phyloP scores from a whole-genome alignment of 2,113 vertebrate species.

The Pangasianodon hypophthalmus region DNA sequence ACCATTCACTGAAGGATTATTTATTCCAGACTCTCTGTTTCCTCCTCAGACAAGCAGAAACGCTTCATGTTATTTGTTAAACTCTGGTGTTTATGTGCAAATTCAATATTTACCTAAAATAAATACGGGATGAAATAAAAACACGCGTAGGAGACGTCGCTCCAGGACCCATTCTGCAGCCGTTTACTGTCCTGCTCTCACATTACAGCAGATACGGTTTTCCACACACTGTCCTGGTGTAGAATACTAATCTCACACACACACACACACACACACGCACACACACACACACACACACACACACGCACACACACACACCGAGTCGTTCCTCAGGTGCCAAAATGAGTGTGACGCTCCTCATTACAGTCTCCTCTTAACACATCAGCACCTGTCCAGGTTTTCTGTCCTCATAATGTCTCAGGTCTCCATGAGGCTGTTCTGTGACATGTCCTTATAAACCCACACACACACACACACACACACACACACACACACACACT shows the following conservation, averaged over 20 bases:
- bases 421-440: neutral
- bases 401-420: neutral
- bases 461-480: conserved; percentile 13
- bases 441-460: neutral
- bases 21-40: no score
- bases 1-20: no score
- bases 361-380: neutral
- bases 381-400: neutral
- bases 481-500: conserved; percentile 13
- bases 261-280: neutral
- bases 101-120: neutral
- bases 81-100: neutral
- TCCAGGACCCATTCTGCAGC: neutral
- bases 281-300: conserved; percentile 7
- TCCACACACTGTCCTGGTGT: neutral
- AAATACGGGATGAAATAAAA: no score
- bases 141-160: neutral
- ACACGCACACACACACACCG: neutral
- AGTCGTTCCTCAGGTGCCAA: neutral
- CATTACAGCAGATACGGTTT: neutral
- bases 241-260: conserved; percentile 1
- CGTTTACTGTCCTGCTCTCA: neutral
- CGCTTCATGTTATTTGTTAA: no score
- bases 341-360: neutral
- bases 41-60: no score